These are phyloP conservation scores for Palaemon carinicauda DNA, from an alignment of 1,140 invertebrate species.

Conservation along the genomic window DNA sequence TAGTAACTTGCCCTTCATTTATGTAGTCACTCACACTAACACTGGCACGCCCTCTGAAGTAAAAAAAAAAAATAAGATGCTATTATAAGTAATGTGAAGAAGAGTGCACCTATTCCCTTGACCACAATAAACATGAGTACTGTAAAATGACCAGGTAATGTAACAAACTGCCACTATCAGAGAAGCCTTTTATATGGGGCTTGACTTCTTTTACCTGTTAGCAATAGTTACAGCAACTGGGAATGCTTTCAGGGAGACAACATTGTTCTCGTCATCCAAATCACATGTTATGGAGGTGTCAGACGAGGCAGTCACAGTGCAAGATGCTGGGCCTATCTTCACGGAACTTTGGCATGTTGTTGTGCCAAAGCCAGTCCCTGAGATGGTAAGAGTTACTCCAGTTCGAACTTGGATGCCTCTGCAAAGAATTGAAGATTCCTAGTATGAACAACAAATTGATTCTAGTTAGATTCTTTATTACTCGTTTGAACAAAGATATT, in stretches of 20 bases:
- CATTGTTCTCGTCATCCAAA: background rate
- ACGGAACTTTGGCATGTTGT: constrained; percentile 21
- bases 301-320: constrained; percentile 3
- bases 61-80: no score
- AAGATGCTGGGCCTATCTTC: constrained; percentile 16
- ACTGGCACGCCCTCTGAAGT: background rate
- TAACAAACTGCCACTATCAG: background rate
- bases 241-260: background rate
- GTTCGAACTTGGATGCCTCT: constrained; percentile 4
- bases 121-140: background rate
- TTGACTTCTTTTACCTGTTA: constrained; percentile 42
- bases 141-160: background rate
- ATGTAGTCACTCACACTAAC: background rate
- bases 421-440: background rate
- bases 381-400: background rate
- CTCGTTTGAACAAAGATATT: no score
- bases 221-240: background rate
- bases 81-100: background rate
- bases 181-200: no score
- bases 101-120: no score
- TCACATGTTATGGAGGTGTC: constrained; percentile 32
- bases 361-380: background rate
- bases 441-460: no score
- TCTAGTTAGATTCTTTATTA: no score
- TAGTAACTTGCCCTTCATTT: constrained; percentile 12